Evolutionary conservation across 2,113 vertebrate genomes (phyloP), one percentile per base, ranked within the genome.

Genomic region (Gambusia affinis): DNA sequence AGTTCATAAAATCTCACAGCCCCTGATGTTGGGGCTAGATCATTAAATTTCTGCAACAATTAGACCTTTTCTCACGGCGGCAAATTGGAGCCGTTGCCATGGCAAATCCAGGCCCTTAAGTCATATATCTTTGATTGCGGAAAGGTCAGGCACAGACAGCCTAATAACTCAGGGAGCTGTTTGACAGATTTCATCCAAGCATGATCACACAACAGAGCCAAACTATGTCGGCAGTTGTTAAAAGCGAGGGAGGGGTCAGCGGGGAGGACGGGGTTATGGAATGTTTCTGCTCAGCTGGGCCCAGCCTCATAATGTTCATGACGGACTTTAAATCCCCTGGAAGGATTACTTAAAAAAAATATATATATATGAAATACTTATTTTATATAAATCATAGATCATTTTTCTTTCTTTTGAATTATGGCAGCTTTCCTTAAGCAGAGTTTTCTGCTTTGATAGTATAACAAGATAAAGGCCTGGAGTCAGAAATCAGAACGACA

Each of bases 11-110:
- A 98, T 97, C 96, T 98, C 97, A 96, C 96, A 98, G 97, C 97
- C 97, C 97, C 97, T 97, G 96, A 99, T 98, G 97, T 99, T 97
- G 97, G 96, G 96, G 98, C 97, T 96, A 97, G 97, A 98, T 98
- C 97, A 98, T 98, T 99, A 98, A 97, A 98, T 98, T 98, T 98
- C 97, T 98, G 97, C 97, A 98, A 99, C 98, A 98, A 98, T 98
- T 99, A 98, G 97, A 98, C 97, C 96, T 98, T 99, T 98, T 97
- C 96, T 99, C 96, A 98, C 96, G 95, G 97, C 96, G 95, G 96
- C 97, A 99, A 98, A 99, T 98, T 98, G 97, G 97, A 99, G 96
- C 94, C 95, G 97, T 99, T 99, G 97, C 97, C 97, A 99, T 98
- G 97, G 97, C 97, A 97, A 99, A 98, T 96, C 96, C 96, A 96